Conservation (phyloP, 2,888 invertebrate species). For the Chrysina gloriosa region DNA sequence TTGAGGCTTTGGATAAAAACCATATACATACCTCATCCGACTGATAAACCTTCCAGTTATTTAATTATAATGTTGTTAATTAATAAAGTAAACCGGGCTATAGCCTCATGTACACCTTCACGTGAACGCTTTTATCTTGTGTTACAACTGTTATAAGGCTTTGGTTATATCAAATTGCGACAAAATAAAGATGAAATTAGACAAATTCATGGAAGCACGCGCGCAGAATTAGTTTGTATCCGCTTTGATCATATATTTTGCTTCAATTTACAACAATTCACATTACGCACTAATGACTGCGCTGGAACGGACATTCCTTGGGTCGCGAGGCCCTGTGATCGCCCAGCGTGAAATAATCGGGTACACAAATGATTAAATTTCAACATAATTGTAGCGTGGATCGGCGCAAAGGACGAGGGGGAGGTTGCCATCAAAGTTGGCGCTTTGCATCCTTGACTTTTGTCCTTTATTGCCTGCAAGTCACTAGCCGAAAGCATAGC, state of each 20-base stretch:
- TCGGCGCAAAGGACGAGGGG: constrained; percentile 47
- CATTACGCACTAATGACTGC: constrained; percentile 63
- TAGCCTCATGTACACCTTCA: too few species aligned
- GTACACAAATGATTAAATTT: constrained; percentile 67
- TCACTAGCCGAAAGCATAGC: not conserved
- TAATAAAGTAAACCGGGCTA: too few species aligned
- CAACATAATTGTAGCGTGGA: constrained; percentile 66
- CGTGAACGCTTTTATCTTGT: too few species aligned
- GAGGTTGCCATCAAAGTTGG: constrained; percentile 52
- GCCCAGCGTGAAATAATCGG: constrained; percentile 61
- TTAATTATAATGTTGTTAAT: too few species aligned
- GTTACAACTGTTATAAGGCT: too few species aligned
- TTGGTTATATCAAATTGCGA: too few species aligned
- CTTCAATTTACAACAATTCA: constrained; percentile 65
- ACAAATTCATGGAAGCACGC: not conserved
- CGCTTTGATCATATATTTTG: constrained; percentile 43
- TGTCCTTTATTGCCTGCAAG: not conserved
- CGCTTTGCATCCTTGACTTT: constrained; percentile 49
- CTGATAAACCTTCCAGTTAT: too few species aligned
- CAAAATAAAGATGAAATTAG: not conserved
- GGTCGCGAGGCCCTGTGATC: constrained; percentile 64
- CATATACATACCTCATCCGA: too few species aligned
- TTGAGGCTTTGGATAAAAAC: too few species aligned
- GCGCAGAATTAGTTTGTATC: constrained; percentile 10
- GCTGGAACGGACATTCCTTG: constrained; percentile 65